Evolutionary conservation across 2,797 vertebrate genomes (phyloP).

Genomic region (Syndactyla subalaris): DNA sequence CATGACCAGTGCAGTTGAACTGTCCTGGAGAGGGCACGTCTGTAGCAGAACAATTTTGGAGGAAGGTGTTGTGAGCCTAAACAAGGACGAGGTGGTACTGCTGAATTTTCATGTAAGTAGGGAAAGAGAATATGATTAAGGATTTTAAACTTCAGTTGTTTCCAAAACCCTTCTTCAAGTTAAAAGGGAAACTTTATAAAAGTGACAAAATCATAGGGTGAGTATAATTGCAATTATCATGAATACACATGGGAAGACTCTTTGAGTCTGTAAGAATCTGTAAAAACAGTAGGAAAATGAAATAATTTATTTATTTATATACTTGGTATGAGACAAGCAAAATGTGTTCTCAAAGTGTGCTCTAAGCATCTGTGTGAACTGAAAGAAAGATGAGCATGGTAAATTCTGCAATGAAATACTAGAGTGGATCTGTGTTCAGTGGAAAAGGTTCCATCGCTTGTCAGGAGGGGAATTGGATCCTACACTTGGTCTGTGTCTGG

Average conservation of each 20-base stretch:
- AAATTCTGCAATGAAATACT: background rate
- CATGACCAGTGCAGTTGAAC: too few relatives aligned
- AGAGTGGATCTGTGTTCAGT: too few relatives aligned
- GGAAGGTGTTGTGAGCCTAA: background rate
- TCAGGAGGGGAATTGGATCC: background rate
- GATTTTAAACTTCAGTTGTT: background rate
- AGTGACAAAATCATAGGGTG: background rate
- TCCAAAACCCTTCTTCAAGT: background rate
- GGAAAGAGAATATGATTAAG: background rate
- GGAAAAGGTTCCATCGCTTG: background rate
- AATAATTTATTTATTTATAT: background rate
- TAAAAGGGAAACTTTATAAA: background rate
- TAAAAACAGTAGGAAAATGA: background rate
- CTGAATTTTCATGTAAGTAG: background rate
- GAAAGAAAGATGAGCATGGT: background rate
- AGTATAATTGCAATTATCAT: background rate
- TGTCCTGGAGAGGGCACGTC: too few relatives aligned
- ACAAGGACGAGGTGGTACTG: background rate
- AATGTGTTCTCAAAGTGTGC: background rate
- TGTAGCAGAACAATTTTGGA: too few relatives aligned
- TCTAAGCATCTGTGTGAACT: background rate
- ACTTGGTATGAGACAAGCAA: background rate
- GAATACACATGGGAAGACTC: fast-evolving
- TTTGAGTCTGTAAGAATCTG: background rate
- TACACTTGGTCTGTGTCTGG: fast-evolving